phyloP scores from a whole-genome alignment of 2,113 vertebrate species.

The Lagopus muta region DNA sequence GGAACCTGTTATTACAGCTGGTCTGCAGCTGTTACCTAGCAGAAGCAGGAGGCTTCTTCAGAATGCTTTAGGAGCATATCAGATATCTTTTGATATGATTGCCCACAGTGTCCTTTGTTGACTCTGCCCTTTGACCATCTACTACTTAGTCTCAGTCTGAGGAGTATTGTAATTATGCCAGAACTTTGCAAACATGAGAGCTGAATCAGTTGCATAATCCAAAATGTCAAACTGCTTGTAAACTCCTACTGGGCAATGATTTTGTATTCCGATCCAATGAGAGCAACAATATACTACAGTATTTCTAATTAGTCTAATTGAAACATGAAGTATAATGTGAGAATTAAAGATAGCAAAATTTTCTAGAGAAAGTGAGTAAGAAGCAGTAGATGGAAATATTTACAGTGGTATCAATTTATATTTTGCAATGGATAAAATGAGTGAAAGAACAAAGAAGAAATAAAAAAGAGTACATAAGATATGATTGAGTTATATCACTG shows the following conservation, averaged over 20 bases:
- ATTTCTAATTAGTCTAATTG: background rate
- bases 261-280: background rate
- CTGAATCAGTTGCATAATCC: background rate
- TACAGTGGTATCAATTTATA: background rate
- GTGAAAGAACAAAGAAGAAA: background rate
- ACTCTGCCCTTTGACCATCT: background rate
- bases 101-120: background rate
- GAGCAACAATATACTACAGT: background rate
- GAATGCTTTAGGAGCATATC: background rate
- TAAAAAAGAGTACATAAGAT: background rate
- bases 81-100: background rate
- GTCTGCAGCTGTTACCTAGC: background rate
- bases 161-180: background rate
- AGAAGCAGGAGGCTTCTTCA: background rate
- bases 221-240: background rate
- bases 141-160: background rate
- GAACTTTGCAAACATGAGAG: background rate
- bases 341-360: background rate
- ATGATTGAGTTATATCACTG: background rate
- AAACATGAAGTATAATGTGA: constrained; percentile 15
- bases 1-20: background rate
- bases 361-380: background rate
- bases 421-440: background rate
- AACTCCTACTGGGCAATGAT: background rate
- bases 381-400: background rate